These are phyloP conservation scores for Yoshiicerus persimilis DNA, from an alignment of 1,140 invertebrate species.

Conservation along the genomic window DNA sequence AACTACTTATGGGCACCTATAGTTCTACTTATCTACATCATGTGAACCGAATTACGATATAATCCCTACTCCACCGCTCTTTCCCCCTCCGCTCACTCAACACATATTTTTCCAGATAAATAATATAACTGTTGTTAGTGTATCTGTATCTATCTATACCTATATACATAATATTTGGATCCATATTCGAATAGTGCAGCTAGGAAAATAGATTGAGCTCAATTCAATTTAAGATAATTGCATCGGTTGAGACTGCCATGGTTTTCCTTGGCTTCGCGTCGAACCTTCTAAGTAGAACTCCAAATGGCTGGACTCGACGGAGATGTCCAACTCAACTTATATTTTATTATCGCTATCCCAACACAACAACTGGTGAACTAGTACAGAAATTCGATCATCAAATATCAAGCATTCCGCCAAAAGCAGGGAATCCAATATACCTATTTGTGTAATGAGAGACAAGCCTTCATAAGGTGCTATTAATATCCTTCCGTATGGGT, in stretches of 20 bases:
- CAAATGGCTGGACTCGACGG: not conserved
- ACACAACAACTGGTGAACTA: too few species aligned
- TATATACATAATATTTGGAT: too few species aligned
- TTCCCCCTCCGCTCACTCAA: not conserved
- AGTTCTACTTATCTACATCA: not conserved
- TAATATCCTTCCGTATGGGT: too few species aligned
- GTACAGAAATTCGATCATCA: too few species aligned
- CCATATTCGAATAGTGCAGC: not conserved
- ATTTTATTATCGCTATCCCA: not conserved
- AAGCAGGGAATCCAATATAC: too few species aligned
- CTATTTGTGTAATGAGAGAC: too few species aligned
- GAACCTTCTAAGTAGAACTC: not conserved
- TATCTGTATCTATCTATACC: not conserved
- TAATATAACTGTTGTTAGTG: not conserved
- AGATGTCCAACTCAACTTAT: not conserved
- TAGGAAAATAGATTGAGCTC: not conserved
- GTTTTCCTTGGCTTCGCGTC: not conserved
- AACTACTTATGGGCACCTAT: not conserved
- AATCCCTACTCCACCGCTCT: not conserved
- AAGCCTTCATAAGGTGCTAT: too few species aligned
- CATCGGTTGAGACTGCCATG: not conserved
- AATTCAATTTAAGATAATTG: slow-evolving; percentile 12
- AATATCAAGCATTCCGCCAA: too few species aligned
- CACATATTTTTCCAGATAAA: not conserved
- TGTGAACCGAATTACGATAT: not conserved